These are phyloP conservation scores for Heteronetta atricapilla DNA, from an alignment of 2,113 vertebrate species.

Conservation along the genomic window DNA sequence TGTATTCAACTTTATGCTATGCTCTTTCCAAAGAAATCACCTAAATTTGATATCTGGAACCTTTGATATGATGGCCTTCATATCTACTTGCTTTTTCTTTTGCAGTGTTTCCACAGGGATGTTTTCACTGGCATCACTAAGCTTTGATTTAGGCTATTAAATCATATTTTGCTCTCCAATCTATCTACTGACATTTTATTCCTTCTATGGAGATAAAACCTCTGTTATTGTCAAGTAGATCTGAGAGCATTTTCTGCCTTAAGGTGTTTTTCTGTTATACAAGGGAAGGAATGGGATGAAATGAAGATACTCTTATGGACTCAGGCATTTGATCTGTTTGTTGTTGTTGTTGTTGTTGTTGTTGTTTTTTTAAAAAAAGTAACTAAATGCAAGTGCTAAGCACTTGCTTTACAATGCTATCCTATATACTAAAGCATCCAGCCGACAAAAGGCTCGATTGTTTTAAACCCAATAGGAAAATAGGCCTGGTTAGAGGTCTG, in stretches of 20 bases:
- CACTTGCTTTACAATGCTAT: not conserved
- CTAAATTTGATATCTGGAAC: slow-evolving; percentile 15
- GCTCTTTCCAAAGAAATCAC: slow-evolving; percentile 2
- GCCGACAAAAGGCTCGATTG: fast-evolving
- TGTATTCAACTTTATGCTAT: not conserved
- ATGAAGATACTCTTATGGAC: not conserved
- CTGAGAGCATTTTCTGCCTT: slow-evolving; percentile 25
- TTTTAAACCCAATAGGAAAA: not conserved
- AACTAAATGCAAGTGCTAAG: not conserved
- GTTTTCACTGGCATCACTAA: not conserved
- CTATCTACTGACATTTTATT: not conserved
- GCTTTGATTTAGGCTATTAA: slow-evolving; percentile 7
- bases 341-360: too few species aligned
- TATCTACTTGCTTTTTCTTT: not conserved
- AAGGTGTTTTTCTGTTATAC: not conserved
- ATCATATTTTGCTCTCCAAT: not conserved
- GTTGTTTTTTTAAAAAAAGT: not conserved
- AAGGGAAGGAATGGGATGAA: not conserved
- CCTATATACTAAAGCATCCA: not conserved
- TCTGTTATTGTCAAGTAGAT: not conserved
- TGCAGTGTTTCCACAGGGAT: not conserved
- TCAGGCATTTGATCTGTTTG: not conserved
- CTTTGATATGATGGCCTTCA: slow-evolving; percentile 1
- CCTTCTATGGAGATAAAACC: slow-evolving; percentile 10
- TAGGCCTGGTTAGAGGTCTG: not conserved